Conservation (phyloP, 2,888 invertebrate genomes). For the Hemistola chrysoprasaria region DNA sequence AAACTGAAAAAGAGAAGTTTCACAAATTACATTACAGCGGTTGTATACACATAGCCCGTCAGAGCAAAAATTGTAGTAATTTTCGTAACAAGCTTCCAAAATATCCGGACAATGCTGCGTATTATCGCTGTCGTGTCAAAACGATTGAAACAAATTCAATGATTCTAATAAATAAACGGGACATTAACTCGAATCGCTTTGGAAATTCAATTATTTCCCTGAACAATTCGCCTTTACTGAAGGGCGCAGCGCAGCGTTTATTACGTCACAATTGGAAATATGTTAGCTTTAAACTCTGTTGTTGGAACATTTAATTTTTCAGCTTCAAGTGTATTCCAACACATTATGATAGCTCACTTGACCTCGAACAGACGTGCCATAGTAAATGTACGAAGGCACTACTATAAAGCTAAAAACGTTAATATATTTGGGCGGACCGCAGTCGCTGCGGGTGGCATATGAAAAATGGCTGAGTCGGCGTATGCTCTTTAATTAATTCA, state of each 20-base stretch:
- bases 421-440: slow-evolving; percentile 27
- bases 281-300: no score
- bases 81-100: slow-evolving; percentile 22
- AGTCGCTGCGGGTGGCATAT: slow-evolving; percentile 32
- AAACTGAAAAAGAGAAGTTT: slow-evolving; percentile 60
- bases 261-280: slow-evolving; percentile 23
- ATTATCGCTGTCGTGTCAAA: slow-evolving; percentile 28
- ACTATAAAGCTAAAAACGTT: slow-evolving; percentile 20
- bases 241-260: slow-evolving; percentile 29
- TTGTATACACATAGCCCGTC: slow-evolving; percentile 36
- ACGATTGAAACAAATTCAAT: slow-evolving; percentile 37
- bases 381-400: slow-evolving; percentile 18
- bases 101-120: slow-evolving; percentile 20
- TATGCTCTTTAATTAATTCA: slow-evolving; percentile 34
- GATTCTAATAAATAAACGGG: slow-evolving; percentile 49
- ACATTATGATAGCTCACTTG: no score
- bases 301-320: no score
- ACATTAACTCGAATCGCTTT: slow-evolving; percentile 44
- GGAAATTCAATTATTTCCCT: slow-evolving; percentile 50
- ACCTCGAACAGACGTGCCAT: slow-evolving; percentile 2
- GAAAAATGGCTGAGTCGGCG: slow-evolving; percentile 33
- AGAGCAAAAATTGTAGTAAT: slow-evolving; percentile 17
- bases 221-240: slow-evolving; percentile 29
- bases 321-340: no score
- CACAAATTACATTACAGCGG: slow-evolving; percentile 49